A percentile compares a stretch with the other conserved stretches of the same genome.
phyloP scores from a whole-genome alignment of 2,797 vertebrate species.

The Rallus crepitans region DNA sequence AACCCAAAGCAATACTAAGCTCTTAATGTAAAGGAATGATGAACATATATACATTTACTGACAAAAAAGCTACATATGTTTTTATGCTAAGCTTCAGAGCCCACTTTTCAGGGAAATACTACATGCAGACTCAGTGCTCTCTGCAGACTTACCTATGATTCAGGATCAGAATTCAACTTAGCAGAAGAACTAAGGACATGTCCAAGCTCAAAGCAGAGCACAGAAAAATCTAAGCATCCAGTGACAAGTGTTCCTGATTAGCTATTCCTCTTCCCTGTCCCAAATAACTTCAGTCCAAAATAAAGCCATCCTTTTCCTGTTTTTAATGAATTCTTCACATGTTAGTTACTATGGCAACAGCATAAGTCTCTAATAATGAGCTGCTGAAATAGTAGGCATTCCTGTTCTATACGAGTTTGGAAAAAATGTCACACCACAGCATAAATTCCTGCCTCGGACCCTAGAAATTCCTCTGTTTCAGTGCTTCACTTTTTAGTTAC shows the following conservation, averaged over 20 bases:
- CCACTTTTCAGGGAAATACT: background rate
- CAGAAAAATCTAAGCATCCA: background rate
- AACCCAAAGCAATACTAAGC: background rate
- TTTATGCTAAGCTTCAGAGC: background rate
- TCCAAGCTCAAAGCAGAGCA: background rate
- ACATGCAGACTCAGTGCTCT: background rate
- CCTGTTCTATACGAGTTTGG: background rate
- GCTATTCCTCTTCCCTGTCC: background rate
- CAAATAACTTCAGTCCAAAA: constrained; percentile 22
- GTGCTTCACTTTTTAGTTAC: background rate
- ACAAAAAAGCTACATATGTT: background rate
- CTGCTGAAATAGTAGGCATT: constrained; percentile 21
- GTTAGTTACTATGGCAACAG: constrained; percentile 23
- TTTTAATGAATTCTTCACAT: constrained; percentile 17
- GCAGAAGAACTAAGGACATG: background rate
- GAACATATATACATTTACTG: background rate
- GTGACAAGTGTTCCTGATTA: background rate
- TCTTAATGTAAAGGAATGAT: background rate
- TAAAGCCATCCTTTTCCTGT: background rate
- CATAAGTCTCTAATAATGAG: constrained; percentile 4
- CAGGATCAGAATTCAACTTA: background rate
- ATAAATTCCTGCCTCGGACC: background rate
- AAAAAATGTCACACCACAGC: constrained; percentile 7
- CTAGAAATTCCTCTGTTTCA: background rate
- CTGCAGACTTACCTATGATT: background rate